Evolutionary conservation across 2,113 vertebrate species (phyloP).

Genomic region (Bufo bufo): DNA sequence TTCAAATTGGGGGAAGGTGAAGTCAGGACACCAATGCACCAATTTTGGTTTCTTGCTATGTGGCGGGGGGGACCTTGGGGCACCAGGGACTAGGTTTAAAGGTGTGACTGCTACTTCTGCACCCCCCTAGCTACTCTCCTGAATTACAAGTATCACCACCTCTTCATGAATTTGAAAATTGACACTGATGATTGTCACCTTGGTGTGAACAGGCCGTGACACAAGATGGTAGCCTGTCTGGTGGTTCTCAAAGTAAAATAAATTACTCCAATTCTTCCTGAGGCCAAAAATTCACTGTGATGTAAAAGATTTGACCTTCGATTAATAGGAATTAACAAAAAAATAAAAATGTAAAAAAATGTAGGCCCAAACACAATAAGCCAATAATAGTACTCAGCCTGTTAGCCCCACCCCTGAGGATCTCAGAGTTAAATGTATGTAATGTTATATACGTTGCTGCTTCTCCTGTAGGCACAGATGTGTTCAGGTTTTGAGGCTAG

Average conservation of each 20-base stretch:
- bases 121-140: no score
- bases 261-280: background rate
- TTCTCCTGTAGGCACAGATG: background rate
- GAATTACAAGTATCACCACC: no score
- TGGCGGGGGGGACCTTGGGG: no score
- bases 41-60: no score
- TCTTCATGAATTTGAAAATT: background rate
- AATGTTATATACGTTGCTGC: background rate
- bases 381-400: background rate
- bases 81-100: no score
- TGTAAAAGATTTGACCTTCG: background rate
- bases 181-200: no score
- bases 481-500: background rate
- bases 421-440: background rate
- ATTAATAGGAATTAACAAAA: background rate
- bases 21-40: no score
- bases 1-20: no score
- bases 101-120: no score
- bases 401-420: slow-evolving; percentile 1
- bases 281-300: slow-evolving; percentile 30
- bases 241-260: no score
- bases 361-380: background rate
- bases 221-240: no score
- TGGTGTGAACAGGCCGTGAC: no score
- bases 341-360: background rate